Evolutionary conservation across 2,797 vertebrate genomes (phyloP).

Genomic region (Pogoniulus pusillus): DNA sequence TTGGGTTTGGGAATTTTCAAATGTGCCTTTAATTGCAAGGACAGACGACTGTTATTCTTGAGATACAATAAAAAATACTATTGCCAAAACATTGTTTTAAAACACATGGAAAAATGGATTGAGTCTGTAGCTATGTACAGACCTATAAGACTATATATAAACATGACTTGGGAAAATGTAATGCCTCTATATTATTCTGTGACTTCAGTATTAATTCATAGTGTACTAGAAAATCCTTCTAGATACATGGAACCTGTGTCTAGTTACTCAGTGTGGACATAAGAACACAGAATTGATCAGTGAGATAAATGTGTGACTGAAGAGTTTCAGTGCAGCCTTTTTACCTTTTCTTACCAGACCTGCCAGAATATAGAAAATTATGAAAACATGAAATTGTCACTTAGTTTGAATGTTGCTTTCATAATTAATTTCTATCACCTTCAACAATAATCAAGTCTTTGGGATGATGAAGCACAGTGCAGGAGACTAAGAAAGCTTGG

Average conservation of each 20-base stretch:
- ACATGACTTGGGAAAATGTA: not conserved
- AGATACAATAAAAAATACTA: not conserved
- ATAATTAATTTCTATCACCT: not conserved
- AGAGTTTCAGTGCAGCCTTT: not conserved
- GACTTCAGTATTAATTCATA: not conserved
- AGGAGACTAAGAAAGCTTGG: not conserved
- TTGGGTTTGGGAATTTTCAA: constrained; percentile 11
- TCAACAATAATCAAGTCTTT: not conserved
- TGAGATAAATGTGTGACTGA: not conserved
- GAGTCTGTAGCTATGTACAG: not conserved
- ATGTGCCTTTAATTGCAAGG: constrained; percentile 15
- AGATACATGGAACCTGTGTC: not conserved
- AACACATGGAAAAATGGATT: not conserved
- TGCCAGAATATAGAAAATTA: not conserved
- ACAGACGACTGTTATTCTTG: not conserved
- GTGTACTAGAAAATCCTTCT: not conserved
- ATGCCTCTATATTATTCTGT: not conserved
- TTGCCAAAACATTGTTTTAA: not conserved
- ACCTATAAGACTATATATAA: not conserved
- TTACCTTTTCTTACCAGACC: not conserved
- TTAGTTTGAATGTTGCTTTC: not conserved
- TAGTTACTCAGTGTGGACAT: not conserved
- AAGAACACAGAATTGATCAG: not conserved
- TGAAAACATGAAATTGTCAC: not conserved
- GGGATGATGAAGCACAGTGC: not conserved